These are phyloP conservation scores for Tetranychus truncatus DNA, from an alignment of 2,888 invertebrate species.

Conservation along the genomic window DNA sequence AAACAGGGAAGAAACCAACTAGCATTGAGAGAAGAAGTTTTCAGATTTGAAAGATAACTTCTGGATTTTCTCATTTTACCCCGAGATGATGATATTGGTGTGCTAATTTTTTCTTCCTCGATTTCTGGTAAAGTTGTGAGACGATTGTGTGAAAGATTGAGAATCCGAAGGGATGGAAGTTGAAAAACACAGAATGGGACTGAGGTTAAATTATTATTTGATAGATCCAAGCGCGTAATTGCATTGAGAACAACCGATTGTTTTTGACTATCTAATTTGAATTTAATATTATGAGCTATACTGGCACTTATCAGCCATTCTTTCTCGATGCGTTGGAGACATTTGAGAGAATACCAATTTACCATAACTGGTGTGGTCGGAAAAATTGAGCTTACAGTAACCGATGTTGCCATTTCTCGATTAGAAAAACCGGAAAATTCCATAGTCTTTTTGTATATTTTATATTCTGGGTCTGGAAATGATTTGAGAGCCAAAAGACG, in stretches of 20 bases:
- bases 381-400: constrained; percentile 56
- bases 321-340: constrained; percentile 48
- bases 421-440: constrained; percentile 37
- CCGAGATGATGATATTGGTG: neutral
- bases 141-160: constrained; percentile 76
- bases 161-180: constrained; percentile 54
- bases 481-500: constrained; percentile 65
- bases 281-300: constrained; percentile 59
- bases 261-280: constrained; percentile 49
- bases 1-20: constrained; percentile 43
- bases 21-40: neutral
- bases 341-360: constrained; percentile 63
- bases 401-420: constrained; percentile 25
- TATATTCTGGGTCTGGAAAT: constrained; percentile 74
- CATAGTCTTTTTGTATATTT: constrained; percentile 71
- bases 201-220: constrained; percentile 60
- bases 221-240: constrained; percentile 78
- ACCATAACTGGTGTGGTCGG: constrained; percentile 57
- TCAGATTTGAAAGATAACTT: constrained; percentile 15
- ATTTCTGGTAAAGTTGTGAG: constrained; percentile 49
- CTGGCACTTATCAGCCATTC: constrained; percentile 71
- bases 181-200: constrained; percentile 67
- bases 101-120: constrained; percentile 3
- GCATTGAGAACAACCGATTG: constrained; percentile 46
- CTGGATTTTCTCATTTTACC: constrained; percentile 18